A percentile compares a stretch with the other conserved stretches of the same genome.
These are phyloP conservation scores for Cottus gobio DNA, from an alignment of 2,113 vertebrate species.

Conservation along the genomic window DNA sequence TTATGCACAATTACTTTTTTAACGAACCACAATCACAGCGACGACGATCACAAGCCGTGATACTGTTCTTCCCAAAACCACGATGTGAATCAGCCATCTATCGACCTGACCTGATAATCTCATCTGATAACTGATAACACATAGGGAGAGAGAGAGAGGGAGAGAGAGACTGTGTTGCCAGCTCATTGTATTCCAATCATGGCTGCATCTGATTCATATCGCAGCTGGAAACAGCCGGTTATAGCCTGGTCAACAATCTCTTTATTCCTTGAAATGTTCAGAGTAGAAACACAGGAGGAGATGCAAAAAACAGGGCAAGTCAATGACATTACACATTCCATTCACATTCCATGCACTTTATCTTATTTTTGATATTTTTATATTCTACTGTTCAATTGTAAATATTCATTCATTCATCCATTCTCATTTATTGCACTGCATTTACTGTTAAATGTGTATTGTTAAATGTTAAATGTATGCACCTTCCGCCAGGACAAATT, in stretches of 20 bases:
- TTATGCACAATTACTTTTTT: neutral
- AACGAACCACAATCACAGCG: neutral
- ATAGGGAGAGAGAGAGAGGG: neutral
- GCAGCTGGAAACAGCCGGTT: conserved; percentile 25
- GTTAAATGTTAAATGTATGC: too few species aligned
- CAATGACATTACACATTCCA: neutral
- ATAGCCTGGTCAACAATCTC: conserved; percentile 56
- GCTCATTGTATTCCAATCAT: conserved; percentile 70
- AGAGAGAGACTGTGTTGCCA: conserved; percentile 23
- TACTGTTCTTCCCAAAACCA: conserved; percentile 1
- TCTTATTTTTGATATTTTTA: too few species aligned
- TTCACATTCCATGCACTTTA: too few species aligned
- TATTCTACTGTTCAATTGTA: too few species aligned
- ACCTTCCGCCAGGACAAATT: too few species aligned
- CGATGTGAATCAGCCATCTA: conserved; percentile 35
- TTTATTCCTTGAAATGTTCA: conserved; percentile 32
- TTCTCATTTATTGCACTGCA: too few species aligned
- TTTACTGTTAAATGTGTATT: too few species aligned
- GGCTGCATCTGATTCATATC: conserved; percentile 70
- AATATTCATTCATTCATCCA: too few species aligned
- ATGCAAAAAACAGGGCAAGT: neutral
- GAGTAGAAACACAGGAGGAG: conserved; percentile 23
- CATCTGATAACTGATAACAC: conserved; percentile 55
- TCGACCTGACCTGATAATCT: conserved; percentile 65
- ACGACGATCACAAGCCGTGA: neutral